Conservation (phyloP, 2,113 vertebrate species). For the Toxotes jaculatrix region DNA sequence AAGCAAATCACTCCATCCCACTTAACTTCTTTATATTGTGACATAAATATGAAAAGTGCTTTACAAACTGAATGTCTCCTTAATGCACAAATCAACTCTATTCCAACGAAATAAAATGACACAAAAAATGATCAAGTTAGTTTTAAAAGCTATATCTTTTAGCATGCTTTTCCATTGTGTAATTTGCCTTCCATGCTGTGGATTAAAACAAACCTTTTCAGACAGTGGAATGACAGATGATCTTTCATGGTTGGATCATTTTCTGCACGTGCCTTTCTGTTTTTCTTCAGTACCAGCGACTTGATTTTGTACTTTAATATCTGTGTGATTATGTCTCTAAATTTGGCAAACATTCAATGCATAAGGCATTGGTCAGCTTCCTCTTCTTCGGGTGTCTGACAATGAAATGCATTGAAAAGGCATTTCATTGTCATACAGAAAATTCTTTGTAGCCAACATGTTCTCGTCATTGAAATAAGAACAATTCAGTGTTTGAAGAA, state of each 20-base stretch:
- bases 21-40: constrained; percentile 87
- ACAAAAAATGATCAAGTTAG: constrained; percentile 86
- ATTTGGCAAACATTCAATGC: constrained; percentile 91
- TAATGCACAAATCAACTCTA: constrained; percentile 89
- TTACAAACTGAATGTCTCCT: constrained; percentile 90
- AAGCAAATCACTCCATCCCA: constrained; percentile 96
- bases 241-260: constrained; percentile 71
- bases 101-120: constrained; percentile 84
- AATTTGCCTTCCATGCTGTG: constrained; percentile 95
- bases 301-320: constrained; percentile 68
- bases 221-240: constrained; percentile 67
- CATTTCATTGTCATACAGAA: constrained; percentile 89
- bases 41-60: constrained; percentile 90
- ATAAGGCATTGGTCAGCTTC: constrained; percentile 75
- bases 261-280: constrained; percentile 87
- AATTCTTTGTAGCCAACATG: constrained; percentile 80
- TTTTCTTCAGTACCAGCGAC: constrained; percentile 38
- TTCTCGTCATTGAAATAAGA: constrained; percentile 88
- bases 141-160: constrained; percentile 88
- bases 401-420: constrained; percentile 67
- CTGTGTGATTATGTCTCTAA: constrained; percentile 76
- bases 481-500: constrained; percentile 87
- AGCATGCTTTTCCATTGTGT: constrained; percentile 94
- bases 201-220: constrained; percentile 78
- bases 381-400: too few species aligned